Conservation (phyloP, 2,113 vertebrate genomes). For the Neopipo cinnamomea region DNA sequence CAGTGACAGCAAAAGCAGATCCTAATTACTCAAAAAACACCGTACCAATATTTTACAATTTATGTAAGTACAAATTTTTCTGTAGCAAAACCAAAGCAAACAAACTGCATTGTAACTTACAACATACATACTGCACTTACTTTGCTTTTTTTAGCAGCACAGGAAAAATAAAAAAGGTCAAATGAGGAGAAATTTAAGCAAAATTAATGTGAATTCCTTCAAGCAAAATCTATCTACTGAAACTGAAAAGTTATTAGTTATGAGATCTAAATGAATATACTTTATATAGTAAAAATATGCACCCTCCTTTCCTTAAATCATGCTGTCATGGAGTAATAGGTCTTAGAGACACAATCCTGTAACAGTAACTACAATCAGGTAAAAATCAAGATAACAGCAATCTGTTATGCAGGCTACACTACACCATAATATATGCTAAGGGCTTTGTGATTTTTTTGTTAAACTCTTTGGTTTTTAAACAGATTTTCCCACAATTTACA, state of each 20-base stretch:
- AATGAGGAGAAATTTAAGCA: background rate
- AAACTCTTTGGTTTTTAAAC: background rate
- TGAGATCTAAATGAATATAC: background rate
- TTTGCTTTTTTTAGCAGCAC: background rate
- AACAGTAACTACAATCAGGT: background rate
- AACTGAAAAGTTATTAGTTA: background rate
- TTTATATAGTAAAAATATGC: background rate
- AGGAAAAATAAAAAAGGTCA: background rate
- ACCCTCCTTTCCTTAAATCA: background rate
- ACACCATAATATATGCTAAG: background rate
- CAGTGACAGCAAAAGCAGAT: background rate
- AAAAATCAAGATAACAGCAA: background rate
- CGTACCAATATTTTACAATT: background rate
- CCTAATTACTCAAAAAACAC: background rate
- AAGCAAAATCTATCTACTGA: background rate
- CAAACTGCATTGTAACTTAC: background rate
- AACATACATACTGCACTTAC: background rate
- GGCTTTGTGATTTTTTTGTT: background rate
- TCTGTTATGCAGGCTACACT: fast-evolving
- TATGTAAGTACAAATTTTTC: background rate
- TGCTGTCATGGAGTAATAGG: background rate
- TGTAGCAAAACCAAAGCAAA: background rate
- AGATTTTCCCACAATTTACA: background rate
- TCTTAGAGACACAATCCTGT: background rate
- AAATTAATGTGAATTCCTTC: background rate